Conservation (phyloP, 2,888 invertebrate species). For the Pyrrhosoma nymphula region DNA sequence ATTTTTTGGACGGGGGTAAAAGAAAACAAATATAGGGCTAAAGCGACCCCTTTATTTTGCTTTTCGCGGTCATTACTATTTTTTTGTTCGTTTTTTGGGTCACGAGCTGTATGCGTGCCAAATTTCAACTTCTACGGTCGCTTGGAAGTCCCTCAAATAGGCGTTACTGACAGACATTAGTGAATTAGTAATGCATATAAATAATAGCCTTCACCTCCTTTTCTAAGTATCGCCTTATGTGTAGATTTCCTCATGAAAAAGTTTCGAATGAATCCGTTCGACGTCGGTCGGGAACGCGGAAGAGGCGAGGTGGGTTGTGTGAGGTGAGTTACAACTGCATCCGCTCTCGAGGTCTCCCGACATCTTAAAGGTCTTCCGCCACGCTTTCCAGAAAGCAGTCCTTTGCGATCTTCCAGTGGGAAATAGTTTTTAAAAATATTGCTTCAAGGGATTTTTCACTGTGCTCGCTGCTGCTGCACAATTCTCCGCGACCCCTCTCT, state of each 20-base stretch:
- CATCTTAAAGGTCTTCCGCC: slow-evolving; percentile 6
- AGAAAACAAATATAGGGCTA: too few species aligned
- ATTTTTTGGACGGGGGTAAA: too few species aligned
- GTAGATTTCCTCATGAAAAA: background rate
- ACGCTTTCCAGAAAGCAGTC: background rate
- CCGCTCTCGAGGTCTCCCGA: background rate
- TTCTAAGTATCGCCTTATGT: background rate
- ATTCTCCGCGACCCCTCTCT: background rate
- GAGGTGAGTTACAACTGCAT: background rate
- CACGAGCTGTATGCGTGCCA: too few species aligned
- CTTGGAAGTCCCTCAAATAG: too few species aligned
- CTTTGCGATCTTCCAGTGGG: background rate
- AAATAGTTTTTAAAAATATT: slow-evolving; percentile 18
- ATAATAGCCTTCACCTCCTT: background rate
- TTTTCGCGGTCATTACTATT: too few species aligned
- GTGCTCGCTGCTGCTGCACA: background rate
- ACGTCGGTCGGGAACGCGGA: background rate
- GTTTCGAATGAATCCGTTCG: background rate
- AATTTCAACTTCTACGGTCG: too few species aligned
- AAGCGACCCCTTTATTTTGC: too few species aligned
- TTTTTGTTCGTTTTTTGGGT: too few species aligned
- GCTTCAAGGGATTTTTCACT: background rate
- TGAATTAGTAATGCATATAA: too few species aligned
- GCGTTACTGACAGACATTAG: too few species aligned
- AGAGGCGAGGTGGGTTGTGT: background rate